Conservation (phyloP, 2,113 vertebrate species). For the Epinephelus cyanopodus region DNA sequence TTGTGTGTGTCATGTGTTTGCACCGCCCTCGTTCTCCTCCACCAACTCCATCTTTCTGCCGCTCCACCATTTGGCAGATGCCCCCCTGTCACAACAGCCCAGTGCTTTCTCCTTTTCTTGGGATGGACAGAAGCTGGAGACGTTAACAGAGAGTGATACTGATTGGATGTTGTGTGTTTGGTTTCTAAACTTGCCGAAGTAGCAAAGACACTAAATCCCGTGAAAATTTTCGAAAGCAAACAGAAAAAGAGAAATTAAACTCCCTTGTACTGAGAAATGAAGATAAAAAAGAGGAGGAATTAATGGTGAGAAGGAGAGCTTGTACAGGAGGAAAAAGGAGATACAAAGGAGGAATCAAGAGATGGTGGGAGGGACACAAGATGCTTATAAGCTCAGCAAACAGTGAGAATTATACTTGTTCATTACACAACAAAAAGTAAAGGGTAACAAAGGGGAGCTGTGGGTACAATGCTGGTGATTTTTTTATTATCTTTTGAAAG, state of each 20-base stretch:
- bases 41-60: constrained; percentile 31
- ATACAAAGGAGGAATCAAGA: constrained; percentile 7
- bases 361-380: neutral
- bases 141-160: constrained; percentile 76
- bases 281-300: constrained; percentile 22
- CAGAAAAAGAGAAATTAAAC: neutral
- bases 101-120: constrained; percentile 1
- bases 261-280: constrained; percentile 1
- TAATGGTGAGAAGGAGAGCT: neutral
- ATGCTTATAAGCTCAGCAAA: neutral
- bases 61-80: constrained; percentile 68
- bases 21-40: constrained; percentile 30
- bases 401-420: constrained; percentile 23
- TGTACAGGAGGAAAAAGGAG: neutral
- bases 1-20: constrained; percentile 30
- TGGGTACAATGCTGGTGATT: neutral
- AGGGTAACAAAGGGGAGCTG: neutral
- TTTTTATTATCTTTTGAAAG: constrained; percentile 8
- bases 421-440: constrained; percentile 14
- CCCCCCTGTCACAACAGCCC: constrained; percentile 43
- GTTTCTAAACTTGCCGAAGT: constrained; percentile 75
- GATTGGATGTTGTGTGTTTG: constrained; percentile 79
- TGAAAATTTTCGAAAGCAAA: constrained; percentile 9
- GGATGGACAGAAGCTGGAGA: constrained; percentile 53
- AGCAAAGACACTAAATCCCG: constrained; percentile 52